phyloP scores from a whole-genome alignment of 2,797 vertebrate species.

The Oreortyx pictus region DNA sequence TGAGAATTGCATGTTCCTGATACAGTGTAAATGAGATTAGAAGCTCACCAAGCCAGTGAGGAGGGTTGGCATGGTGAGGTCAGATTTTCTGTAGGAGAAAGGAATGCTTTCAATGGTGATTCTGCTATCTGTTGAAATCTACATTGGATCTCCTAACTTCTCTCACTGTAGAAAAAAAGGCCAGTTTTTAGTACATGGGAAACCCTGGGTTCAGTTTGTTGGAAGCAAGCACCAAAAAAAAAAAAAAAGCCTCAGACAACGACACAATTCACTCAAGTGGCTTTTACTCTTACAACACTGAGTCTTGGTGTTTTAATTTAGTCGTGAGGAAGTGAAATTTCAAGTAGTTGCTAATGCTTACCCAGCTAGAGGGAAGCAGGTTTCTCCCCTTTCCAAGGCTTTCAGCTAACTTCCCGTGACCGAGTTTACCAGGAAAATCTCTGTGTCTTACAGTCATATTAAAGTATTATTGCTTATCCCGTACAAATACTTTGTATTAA shows the following conservation, averaged over 20 bases:
- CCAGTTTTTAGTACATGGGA: neutral
- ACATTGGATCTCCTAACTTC: neutral
- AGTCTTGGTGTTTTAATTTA: neutral
- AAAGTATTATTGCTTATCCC: neutral
- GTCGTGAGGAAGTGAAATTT: neutral
- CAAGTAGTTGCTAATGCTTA: neutral
- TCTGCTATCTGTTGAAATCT: neutral
- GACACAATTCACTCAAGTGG: neutral
- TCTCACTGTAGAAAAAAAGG: neutral
- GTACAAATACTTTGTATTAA: conserved; percentile 1
- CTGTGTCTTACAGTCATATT: neutral
- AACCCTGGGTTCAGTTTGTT: neutral
- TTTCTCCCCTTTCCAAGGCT: neutral
- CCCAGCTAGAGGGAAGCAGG: conserved; percentile 5
- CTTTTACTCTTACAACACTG: neutral
- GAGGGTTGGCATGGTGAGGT: neutral
- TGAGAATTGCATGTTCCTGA: neutral
- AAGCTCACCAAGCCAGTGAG: neutral
- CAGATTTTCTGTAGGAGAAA: neutral
- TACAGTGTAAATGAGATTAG: neutral
- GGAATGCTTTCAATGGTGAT: neutral
- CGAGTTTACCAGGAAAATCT: neutral
- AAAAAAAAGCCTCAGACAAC: neutral
- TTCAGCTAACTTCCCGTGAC: conserved; percentile 31
- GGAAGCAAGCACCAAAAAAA: neutral